These are phyloP conservation scores for Chrysogorgia sp. DNA, from an alignment of 92 coral and sea anemone genomes.

Conservation along the genomic window DNA sequence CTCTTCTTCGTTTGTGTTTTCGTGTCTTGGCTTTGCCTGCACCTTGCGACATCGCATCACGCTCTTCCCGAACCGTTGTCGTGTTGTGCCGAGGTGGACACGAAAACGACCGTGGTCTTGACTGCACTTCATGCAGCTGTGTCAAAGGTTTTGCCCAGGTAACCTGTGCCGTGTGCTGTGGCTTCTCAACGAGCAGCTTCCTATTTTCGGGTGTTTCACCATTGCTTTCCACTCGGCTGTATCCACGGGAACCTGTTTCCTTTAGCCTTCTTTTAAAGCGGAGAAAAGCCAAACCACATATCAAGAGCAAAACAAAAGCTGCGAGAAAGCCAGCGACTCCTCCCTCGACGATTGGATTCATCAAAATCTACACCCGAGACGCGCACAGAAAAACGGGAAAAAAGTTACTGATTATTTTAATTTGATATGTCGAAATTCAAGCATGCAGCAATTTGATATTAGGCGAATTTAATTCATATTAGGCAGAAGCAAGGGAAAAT, in stretches of 20 bases:
- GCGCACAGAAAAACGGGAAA: background rate
- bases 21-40: background rate
- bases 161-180: background rate
- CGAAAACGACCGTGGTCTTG: background rate
- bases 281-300: background rate
- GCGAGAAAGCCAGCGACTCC: background rate
- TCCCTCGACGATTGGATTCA: constrained; percentile 3
- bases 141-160: constrained; percentile 22
- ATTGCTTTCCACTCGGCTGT: background rate
- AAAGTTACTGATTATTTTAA: too few relatives aligned
- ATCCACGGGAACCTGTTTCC: background rate
- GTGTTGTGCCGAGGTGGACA: constrained; percentile 5
- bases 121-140: background rate
- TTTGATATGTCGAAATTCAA: too few relatives aligned
- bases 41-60: background rate
- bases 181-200: background rate
- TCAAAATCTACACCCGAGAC: background rate
- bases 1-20: background rate
- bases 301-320: constrained; percentile 2
- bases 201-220: background rate
- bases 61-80: background rate
- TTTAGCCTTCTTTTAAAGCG: background rate
- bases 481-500: too few relatives aligned
- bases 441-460: too few relatives aligned
- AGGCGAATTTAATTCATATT: too few relatives aligned